Base-by-base conservation (phyloP, 2,113 vertebrate species). In the Ploceus nigricollis region DNA sequence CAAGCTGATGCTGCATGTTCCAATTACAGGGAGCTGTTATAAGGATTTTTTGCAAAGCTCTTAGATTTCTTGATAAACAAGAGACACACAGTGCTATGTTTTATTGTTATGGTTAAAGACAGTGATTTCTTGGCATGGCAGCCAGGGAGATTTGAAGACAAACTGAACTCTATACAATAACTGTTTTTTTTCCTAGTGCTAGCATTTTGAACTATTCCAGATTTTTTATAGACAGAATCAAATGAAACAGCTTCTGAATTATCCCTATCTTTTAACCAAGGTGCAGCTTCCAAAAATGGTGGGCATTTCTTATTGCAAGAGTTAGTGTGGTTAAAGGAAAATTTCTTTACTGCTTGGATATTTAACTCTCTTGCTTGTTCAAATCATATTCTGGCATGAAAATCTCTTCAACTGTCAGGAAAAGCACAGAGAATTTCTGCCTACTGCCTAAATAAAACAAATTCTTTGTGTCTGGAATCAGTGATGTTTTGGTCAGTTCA, bases 1-100 rank as follows among this genome's bases (percentile, higher is more conserved):
- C 88, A 76, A 88, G 71, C 90, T 93, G 89, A 95, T 91, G 65
- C 81, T 88, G 79, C 71, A 47, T 94, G 78, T 96, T 96, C 94
- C 83, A 95, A 70, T 97, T 95, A 97, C 57, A 35, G 58, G 65
- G n/a, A 85, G 66, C 82, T 78, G 82, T 94, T 96, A 96, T 70
- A 79, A 64, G 51, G 63, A 78, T 17, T 76, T 91, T 73, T 82
- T 91, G 83, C 39, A 68, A 84, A 76, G 81, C 75, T 87, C 57
- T 69, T 71, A 92, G 90, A 92, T 95, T 93, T 90, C 79, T 48
- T 88, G 92, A 96, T 94, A 97, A 96, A 90, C 84, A 95, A 69
- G 66, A 71, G 39, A 90, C 44, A 90, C 35, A 76, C 19, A 44
- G 57, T 57, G 30, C 21, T 87, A 27, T 93, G 47, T 79, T 42